phyloP scores from a whole-genome alignment of 2,888 invertebrate species.

The Helicoverpa assulta region DNA sequence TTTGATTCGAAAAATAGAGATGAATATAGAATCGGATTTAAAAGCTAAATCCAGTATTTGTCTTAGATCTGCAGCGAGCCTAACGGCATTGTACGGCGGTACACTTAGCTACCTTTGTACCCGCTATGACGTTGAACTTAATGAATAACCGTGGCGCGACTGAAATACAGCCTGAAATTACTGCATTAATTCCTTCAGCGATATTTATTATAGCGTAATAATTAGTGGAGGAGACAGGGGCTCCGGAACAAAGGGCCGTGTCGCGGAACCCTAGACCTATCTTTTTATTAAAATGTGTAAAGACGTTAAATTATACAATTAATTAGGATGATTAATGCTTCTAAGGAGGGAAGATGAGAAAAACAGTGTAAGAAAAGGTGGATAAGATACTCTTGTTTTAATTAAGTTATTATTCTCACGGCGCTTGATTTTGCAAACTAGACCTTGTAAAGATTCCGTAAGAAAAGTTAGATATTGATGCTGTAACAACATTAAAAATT shows the following conservation, averaged over 20 bases:
- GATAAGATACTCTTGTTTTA: conserved; percentile 54
- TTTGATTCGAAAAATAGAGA: neutral
- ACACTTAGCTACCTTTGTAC: conserved; percentile 55
- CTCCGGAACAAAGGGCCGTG: conserved; percentile 14
- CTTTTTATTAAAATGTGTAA: conserved; percentile 58
- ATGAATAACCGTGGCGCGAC: conserved; percentile 67
- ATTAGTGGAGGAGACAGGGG: conserved; percentile 65
- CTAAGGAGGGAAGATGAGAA: conserved; percentile 42
- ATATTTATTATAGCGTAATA: conserved; percentile 75
- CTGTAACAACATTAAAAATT: neutral
- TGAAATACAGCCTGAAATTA: conserved; percentile 70
- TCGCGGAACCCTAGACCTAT: conserved; percentile 43
- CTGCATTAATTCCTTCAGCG: conserved; percentile 72
- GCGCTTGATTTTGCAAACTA: conserved; percentile 28
- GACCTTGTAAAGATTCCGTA: conserved; percentile 4
- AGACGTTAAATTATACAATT: conserved; percentile 59
- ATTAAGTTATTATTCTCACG: conserved; percentile 55
- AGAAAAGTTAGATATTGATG: conserved; percentile 16
- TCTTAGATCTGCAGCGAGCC: conserved; percentile 32
- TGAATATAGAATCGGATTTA: neutral
- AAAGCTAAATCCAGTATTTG: neutral
- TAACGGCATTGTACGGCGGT: conserved; percentile 34
- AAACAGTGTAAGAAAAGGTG: conserved; percentile 52
- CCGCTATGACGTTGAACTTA: conserved; percentile 67
- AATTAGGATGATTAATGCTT: conserved; percentile 62